Conservation (phyloP, 2,888 invertebrate species). For the Smittia sp. region DNA sequence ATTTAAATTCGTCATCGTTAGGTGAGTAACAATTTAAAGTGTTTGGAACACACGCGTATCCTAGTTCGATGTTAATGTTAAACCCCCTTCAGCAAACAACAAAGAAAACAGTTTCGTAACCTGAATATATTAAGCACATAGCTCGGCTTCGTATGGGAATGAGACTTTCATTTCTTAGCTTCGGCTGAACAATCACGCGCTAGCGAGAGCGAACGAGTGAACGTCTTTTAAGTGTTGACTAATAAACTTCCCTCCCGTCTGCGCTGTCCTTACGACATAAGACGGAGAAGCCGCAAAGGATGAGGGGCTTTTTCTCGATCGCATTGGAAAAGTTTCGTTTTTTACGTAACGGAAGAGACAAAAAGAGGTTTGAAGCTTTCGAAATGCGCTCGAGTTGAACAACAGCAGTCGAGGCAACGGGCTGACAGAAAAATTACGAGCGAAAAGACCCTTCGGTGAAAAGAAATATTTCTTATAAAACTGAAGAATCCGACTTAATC, state of each 20-base stretch:
- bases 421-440: too few relatives aligned
- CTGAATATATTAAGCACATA: slow-evolving; percentile 42
- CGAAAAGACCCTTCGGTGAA: too few relatives aligned
- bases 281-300: too few relatives aligned
- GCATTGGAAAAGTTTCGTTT: too few relatives aligned
- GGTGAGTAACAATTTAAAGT: background rate
- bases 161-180: slow-evolving; percentile 40
- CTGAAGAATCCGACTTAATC: background rate
- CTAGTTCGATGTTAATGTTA: slow-evolving; percentile 1
- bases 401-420: too few relatives aligned
- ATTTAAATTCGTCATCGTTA: slow-evolving; percentile 2
- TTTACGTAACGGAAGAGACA: too few relatives aligned
- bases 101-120: slow-evolving; percentile 43
- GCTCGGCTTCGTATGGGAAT: slow-evolving; percentile 33
- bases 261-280: slow-evolving; percentile 7
- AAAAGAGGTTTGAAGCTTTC: too few relatives aligned
- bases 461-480: background rate
- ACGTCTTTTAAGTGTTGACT: background rate
- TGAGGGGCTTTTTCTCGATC: background rate
- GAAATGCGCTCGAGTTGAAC: too few relatives aligned
- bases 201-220: background rate
- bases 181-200: background rate
- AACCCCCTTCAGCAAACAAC: slow-evolving; percentile 36
- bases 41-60: too few relatives aligned
- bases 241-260: background rate